These are phyloP conservation scores for Lagorchestes hirsutus DNA, from an alignment of 2,797 vertebrate genomes.

Conservation along the genomic window DNA sequence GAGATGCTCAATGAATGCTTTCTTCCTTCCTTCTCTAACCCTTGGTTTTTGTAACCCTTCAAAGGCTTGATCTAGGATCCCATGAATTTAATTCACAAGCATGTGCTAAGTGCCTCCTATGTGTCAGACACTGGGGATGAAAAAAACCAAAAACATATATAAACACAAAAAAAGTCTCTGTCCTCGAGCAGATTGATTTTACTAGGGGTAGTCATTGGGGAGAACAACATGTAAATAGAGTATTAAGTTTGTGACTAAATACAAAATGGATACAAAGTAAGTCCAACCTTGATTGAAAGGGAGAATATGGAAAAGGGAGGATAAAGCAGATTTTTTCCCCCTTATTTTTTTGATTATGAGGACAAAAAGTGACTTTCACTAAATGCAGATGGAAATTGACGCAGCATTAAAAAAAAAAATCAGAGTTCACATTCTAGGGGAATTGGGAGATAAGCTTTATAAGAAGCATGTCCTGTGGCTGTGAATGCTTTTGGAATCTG, in stretches of 20 bases:
- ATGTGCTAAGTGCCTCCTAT: background rate
- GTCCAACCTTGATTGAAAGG: conserved; percentile 52
- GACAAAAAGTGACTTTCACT: conserved; percentile 42
- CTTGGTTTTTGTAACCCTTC: background rate
- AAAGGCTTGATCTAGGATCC: background rate
- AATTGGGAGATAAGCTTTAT: conserved; percentile 33
- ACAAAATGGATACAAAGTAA: background rate
- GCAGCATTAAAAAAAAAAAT: conserved; percentile 40
- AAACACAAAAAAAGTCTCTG: background rate
- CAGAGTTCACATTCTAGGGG: conserved; percentile 30
- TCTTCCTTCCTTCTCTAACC: background rate
- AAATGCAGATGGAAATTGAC: conserved; percentile 10
- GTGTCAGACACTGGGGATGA: background rate
- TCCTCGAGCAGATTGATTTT: background rate
- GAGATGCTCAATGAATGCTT: background rate
- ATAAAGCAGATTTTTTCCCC: conserved; percentile 28
- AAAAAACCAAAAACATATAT: background rate
- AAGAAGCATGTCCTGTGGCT: background rate
- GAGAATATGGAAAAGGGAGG: conserved; percentile 32
- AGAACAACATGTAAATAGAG: background rate
- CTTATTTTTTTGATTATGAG: conserved; percentile 30
- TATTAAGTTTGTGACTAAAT: background rate
- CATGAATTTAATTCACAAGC: background rate
- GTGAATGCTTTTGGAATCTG: conserved; percentile 47
- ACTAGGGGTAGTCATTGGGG: background rate